phyloP scores from a whole-genome alignment of 2,113 vertebrate species.

The Microtus pennsylvanicus region DNA sequence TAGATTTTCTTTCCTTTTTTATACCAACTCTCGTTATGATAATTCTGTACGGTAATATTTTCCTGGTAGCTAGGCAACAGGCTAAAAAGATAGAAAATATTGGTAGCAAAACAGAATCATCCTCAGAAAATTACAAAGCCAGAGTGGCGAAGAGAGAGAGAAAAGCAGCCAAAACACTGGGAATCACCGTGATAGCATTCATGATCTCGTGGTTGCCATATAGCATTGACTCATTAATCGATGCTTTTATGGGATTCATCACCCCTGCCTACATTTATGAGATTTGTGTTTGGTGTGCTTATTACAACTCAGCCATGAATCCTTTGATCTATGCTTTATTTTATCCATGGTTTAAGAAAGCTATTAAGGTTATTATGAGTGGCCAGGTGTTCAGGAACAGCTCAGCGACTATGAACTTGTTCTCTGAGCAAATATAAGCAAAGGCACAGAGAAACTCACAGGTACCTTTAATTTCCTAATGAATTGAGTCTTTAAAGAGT shows the following conservation, averaged over 20 bases:
- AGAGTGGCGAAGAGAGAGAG: slow-evolving; percentile 66
- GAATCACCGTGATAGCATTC: not conserved
- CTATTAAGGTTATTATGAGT: slow-evolving; percentile 62
- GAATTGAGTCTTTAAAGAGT: not conserved
- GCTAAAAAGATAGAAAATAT: slow-evolving; percentile 61
- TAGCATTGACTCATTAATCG: slow-evolving; percentile 51
- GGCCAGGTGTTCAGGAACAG: slow-evolving; percentile 53
- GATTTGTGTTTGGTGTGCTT: slow-evolving; percentile 70
- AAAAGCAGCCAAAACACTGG: slow-evolving; percentile 69
- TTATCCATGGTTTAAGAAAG: slow-evolving; percentile 75
- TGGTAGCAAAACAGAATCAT: not conserved
- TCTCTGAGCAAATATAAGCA: slow-evolving; percentile 30
- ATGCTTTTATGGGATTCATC: slow-evolving; percentile 63
- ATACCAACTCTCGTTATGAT: slow-evolving; percentile 45
- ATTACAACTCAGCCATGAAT: slow-evolving; percentile 69
- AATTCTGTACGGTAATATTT: slow-evolving; percentile 58
- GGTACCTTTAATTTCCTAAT: not conserved
- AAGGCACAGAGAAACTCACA: not conserved
- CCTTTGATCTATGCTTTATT: slow-evolving; percentile 76
- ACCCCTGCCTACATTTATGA: slow-evolving; percentile 67
- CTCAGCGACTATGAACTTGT: slow-evolving; percentile 59
- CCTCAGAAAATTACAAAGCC: slow-evolving; percentile 57
- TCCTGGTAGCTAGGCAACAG: slow-evolving; percentile 53
- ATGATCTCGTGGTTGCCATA: slow-evolving; percentile 60
- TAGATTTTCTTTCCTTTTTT: slow-evolving; percentile 59